Conservation (phyloP, 2,888 invertebrate genomes). For the Andrena chrysosceles region DNA sequence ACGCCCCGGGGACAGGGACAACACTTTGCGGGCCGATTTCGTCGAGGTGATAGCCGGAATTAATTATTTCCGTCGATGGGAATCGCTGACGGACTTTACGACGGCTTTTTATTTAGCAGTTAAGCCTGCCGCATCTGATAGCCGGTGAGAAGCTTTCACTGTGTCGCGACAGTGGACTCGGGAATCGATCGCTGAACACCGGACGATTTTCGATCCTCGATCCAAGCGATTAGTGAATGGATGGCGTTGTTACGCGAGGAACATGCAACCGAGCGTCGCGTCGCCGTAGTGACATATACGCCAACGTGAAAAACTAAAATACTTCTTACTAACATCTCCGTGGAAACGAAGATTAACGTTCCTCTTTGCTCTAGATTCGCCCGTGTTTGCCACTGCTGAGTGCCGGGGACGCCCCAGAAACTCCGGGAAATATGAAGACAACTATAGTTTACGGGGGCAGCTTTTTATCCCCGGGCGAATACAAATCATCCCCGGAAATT, state of each 20-base stretch:
- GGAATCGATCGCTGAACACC: background rate
- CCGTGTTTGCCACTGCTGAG: slow-evolving; percentile 37
- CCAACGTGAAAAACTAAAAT: slow-evolving; percentile 59
- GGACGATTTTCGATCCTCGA: background rate
- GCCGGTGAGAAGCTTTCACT: background rate
- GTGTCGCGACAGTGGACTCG: background rate
- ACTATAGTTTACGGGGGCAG: slow-evolving; percentile 48
- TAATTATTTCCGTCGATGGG: slow-evolving; percentile 47
- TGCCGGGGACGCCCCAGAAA: slow-evolving; percentile 52
- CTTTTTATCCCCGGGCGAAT: slow-evolving; percentile 44
- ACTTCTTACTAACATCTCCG: slow-evolving; percentile 64
- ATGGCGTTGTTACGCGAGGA: background rate
- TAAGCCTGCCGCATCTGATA: slow-evolving; percentile 12
- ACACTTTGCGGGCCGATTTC: slow-evolving; percentile 35
- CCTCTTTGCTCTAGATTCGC: slow-evolving; percentile 60
- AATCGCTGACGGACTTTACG: slow-evolving; percentile 43
- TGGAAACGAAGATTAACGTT: slow-evolving; percentile 70
- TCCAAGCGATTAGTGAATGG: background rate
- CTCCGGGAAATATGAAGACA: slow-evolving; percentile 66
- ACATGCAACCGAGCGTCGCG: background rate
- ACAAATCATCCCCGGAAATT: slow-evolving; percentile 61
- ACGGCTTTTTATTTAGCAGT: slow-evolving; percentile 26
- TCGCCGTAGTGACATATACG: slow-evolving; percentile 41
- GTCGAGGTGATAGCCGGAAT: slow-evolving; percentile 38
- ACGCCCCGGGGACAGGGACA: background rate